These are phyloP conservation scores for Acropora yongei DNA, from an alignment of 64 coral and sea anemone species.

Conservation along the genomic window DNA sequence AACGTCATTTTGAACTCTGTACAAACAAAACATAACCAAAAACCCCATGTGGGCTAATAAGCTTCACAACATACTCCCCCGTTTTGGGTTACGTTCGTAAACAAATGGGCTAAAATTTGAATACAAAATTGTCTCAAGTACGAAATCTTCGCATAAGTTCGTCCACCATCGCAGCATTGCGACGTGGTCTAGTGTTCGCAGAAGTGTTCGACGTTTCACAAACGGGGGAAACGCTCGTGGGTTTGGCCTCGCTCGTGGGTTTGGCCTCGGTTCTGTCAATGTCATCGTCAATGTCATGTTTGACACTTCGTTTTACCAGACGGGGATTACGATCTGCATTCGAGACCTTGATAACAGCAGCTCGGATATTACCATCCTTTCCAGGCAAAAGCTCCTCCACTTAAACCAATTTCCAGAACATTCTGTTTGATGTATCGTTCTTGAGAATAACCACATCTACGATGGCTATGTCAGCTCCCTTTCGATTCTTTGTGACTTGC, in stretches of 20 bases:
- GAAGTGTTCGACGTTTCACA: not conserved
- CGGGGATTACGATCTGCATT: not conserved
- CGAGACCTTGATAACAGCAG: not conserved
- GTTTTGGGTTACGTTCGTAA: not conserved
- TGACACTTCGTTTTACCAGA: not conserved
- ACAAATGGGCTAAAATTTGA: not conserved
- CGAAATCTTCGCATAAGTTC: too few species aligned
- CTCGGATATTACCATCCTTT: conserved; percentile 5
- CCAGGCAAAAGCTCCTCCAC: not conserved
- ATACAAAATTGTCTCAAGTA: too few species aligned
- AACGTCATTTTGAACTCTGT: too few species aligned
- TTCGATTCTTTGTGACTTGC: too few species aligned
- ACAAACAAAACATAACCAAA: too few species aligned
- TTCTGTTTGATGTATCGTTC: conserved; percentile 22
- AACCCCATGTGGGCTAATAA: too few species aligned
- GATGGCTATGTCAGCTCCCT: not conserved
- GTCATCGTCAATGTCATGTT: not conserved
- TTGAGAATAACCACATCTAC: conserved; percentile 39
- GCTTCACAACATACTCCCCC: not conserved
- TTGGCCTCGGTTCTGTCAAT: conserved; percentile 1
- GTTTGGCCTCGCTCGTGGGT: not conserved
- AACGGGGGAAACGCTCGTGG: not conserved
- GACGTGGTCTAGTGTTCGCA: conserved; percentile 4
- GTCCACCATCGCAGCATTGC: not conserved
- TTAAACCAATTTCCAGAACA: not conserved